These are phyloP conservation scores for Ceratosolen solmsi DNA, from an alignment of 1,140 invertebrate genomes.

Conservation along the genomic window DNA sequence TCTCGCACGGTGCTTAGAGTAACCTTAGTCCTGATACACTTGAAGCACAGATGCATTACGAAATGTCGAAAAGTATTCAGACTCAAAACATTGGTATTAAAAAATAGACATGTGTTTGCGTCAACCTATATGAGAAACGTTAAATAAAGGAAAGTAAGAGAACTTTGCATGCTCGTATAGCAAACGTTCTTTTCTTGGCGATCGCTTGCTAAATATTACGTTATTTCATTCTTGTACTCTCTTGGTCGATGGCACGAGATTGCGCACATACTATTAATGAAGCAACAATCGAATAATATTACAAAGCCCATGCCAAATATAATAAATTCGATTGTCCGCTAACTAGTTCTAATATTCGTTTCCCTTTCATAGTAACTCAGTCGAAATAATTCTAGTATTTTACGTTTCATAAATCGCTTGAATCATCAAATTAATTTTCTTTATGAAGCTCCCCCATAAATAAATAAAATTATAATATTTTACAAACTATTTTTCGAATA, in stretches of 20 bases:
- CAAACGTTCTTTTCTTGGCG: neutral
- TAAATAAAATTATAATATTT: too few species aligned
- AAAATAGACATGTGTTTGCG: neutral
- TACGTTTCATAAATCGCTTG: too few species aligned
- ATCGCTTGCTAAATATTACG: neutral
- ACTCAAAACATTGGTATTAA: neutral
- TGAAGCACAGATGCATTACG: neutral
- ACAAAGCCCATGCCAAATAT: neutral
- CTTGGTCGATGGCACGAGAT: neutral
- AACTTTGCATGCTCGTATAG: neutral
- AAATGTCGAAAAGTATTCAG: neutral
- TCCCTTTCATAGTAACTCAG: too few species aligned
- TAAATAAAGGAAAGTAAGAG: conserved; percentile 11
- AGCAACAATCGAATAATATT: neutral
- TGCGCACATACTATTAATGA: neutral
- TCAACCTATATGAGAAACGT: neutral
- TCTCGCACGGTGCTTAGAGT: neutral
- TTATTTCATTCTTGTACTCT: neutral
- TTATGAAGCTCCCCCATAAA: too few species aligned
- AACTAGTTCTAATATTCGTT: neutral
- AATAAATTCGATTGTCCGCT: neutral
- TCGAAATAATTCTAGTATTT: too few species aligned
- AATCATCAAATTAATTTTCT: too few species aligned
- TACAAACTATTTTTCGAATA: too few species aligned
- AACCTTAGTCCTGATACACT: conserved; percentile 3